These are phyloP conservation scores for Anagyrus pseudococci DNA, from an alignment of 2,888 invertebrate species.

Conservation along the genomic window DNA sequence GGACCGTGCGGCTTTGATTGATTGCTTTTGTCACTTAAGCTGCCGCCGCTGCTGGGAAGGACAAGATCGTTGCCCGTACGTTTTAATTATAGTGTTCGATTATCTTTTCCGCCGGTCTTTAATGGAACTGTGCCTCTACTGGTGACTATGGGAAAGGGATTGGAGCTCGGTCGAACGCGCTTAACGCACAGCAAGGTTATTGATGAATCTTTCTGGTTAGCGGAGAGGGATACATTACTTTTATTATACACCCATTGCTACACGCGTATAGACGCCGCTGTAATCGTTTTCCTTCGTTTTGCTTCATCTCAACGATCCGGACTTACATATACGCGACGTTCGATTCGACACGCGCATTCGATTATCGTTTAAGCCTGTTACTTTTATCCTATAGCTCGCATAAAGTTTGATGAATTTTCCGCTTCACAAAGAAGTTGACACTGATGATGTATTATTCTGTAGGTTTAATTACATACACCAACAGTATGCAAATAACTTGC, in stretches of 20 bases:
- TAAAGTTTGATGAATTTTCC: too few relatives aligned
- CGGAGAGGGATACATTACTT: slow-evolving; percentile 22
- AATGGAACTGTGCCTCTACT: slow-evolving; percentile 40
- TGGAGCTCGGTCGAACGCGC: slow-evolving; percentile 16
- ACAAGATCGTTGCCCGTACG: slow-evolving; percentile 41
- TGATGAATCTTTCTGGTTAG: slow-evolving; percentile 27
- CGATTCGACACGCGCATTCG: too few relatives aligned
- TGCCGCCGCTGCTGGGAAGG: not conserved
- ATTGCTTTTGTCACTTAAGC: slow-evolving; percentile 58
- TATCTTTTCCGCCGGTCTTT: slow-evolving; percentile 28
- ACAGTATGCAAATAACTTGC: too few relatives aligned
- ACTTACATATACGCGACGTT: too few relatives aligned
- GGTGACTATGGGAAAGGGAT: slow-evolving; percentile 30
- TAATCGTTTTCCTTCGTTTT: too few relatives aligned
- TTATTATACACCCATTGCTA: slow-evolving; percentile 16
- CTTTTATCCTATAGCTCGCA: too few relatives aligned
- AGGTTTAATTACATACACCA: too few relatives aligned
- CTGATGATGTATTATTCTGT: too few relatives aligned
- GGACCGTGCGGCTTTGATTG: slow-evolving; percentile 55
- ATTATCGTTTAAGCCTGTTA: too few relatives aligned
- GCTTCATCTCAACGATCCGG: too few relatives aligned
- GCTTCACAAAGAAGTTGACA: too few relatives aligned
- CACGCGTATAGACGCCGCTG: too few relatives aligned
- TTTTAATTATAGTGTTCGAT: slow-evolving; percentile 49
- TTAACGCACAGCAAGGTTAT: slow-evolving; percentile 11